phyloP scores from a whole-genome alignment of 2,113 vertebrate species.

The Gambusia affinis region DNA sequence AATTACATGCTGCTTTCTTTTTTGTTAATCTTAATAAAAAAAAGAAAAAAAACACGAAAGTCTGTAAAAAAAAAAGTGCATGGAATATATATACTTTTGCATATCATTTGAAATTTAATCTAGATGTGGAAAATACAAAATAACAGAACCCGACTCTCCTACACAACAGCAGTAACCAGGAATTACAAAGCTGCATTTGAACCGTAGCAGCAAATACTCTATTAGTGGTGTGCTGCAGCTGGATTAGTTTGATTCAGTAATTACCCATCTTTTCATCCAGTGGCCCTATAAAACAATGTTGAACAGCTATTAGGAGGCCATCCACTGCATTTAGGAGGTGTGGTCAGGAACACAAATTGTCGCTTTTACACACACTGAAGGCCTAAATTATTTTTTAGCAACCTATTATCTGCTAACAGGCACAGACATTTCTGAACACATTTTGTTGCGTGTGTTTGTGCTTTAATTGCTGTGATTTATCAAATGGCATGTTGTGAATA shows the following conservation, averaged over 20 bases:
- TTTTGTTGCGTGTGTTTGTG: not conserved
- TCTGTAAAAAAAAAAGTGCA: too few species aligned
- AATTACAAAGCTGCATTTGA: conserved; percentile 8
- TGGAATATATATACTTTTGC: not conserved
- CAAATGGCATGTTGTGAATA: not conserved
- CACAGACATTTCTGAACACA: not conserved
- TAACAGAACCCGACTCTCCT: conserved; percentile 1
- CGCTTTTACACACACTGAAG: not conserved
- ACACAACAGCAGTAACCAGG: conserved; percentile 10
- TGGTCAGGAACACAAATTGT: not conserved
- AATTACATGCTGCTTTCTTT: not conserved
- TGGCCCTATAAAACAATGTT: conserved; percentile 7
- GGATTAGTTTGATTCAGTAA: conserved; percentile 1
- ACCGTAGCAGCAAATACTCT: conserved; percentile 2
- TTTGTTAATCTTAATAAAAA: not conserved
- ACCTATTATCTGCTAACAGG: not conserved
- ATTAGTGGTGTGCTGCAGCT: conserved; percentile 5
- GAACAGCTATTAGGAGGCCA: not conserved
- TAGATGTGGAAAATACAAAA: conserved; percentile 1
- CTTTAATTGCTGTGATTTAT: not conserved
- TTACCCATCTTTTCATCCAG: conserved; percentile 1
- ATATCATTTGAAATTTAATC: conserved; percentile 19
- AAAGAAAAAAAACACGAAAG: too few species aligned
- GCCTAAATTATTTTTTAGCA: conserved; percentile 1
- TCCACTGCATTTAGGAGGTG: not conserved